These are phyloP conservation scores for Netelia inedita DNA, from an alignment of 2,888 invertebrate genomes.

Conservation along the genomic window DNA sequence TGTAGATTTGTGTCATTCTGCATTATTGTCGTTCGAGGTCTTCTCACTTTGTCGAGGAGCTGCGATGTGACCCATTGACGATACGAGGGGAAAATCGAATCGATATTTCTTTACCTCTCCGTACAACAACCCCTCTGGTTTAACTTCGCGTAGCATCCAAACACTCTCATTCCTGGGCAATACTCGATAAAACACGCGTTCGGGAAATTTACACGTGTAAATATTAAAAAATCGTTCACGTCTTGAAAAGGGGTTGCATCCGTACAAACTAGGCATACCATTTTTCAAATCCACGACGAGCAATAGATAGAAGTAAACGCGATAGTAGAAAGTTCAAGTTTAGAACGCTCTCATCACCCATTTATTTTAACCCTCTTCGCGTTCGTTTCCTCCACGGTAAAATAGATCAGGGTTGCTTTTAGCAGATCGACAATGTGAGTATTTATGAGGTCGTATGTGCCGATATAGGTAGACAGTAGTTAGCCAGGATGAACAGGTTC, in stretches of 20 bases:
- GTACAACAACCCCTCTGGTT: constrained; percentile 10
- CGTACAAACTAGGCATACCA: too few relatives aligned
- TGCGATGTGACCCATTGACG: constrained; percentile 75
- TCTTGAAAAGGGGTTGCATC: not conserved
- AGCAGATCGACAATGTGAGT: not conserved
- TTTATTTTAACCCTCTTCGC: too few relatives aligned
- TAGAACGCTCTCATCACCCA: too few relatives aligned
- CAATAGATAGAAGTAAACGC: too few relatives aligned
- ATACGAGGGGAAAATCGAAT: constrained; percentile 69
- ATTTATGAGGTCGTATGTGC: not conserved
- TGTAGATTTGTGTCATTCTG: constrained; percentile 31
- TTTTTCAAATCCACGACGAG: too few relatives aligned
- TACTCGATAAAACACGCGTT: not conserved
- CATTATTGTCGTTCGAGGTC: constrained; percentile 23
- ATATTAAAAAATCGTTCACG: not conserved
- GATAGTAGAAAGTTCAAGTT: too few relatives aligned
- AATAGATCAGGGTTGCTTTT: too few relatives aligned
- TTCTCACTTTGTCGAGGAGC: constrained; percentile 19
- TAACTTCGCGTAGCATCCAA: constrained; percentile 3
- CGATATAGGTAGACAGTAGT: constrained; percentile 3
- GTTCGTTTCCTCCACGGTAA: too few relatives aligned
- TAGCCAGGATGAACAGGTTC: constrained; percentile 1
- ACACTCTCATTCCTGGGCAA: not conserved
- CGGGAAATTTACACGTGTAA: not conserved
- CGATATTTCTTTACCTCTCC: constrained; percentile 69